phyloP scores from a whole-genome alignment of 2,797 vertebrate genomes.

The Malacoctenus gilli region DNA sequence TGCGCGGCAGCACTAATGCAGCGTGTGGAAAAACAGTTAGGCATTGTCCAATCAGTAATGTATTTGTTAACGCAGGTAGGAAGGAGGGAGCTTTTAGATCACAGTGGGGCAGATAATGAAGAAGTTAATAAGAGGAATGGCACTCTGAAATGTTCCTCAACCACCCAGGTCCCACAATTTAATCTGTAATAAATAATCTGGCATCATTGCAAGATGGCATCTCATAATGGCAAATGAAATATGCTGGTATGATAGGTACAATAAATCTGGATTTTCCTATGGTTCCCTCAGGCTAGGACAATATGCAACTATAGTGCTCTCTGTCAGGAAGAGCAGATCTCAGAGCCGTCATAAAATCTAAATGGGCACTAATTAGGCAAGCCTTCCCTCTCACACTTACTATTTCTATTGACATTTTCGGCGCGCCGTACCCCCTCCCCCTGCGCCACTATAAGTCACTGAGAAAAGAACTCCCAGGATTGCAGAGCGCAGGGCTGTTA shows the following conservation, averaged over 20 bases:
- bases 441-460: conserved; percentile 98
- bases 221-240: conserved; percentile 99
- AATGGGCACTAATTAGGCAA: conserved; percentile 99
- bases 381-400: conserved; percentile 99
- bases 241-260: conserved; percentile 99
- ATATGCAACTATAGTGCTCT: conserved; percentile 99
- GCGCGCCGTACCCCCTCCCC: conserved; percentile 82
- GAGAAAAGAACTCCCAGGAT: conserved; percentile 88
- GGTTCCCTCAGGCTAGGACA: conserved; percentile 99
- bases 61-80: conserved; percentile 74
- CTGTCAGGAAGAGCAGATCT: conserved; percentile 99
- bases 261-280: conserved; percentile 99
- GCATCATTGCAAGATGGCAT: conserved; percentile 99
- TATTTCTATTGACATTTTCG: conserved; percentile 99
- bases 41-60: conserved; percentile 69
- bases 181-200: conserved; percentile 99
- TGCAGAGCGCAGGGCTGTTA: conserved; percentile 94
- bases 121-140: conserved; percentile 99
- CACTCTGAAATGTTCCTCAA: conserved; percentile 97
- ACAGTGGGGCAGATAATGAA: conserved; percentile 95
- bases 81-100: conserved; percentile 80
- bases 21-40: conserved; percentile 65
- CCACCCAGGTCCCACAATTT: conserved; percentile 98
- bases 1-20: conserved; percentile 45
- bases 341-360: conserved; percentile 99